Percentiles rank a stretch among this genome's conserved stretches.
Conservation (phyloP, 2,888 invertebrate species). For the Hecatera dysodea region DNA sequence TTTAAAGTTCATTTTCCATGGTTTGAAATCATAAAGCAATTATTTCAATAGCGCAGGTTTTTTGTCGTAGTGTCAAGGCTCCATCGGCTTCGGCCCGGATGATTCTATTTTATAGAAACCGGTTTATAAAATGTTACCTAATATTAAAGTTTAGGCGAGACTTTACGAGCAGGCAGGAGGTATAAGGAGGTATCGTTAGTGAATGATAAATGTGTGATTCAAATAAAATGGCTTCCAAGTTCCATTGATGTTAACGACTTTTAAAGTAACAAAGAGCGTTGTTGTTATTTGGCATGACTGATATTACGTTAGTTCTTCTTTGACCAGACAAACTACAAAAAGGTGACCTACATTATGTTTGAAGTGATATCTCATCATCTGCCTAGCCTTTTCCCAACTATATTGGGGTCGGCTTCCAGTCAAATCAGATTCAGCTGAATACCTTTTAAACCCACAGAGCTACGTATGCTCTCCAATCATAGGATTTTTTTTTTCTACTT, state of each 20-base stretch:
- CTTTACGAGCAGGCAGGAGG: background rate
- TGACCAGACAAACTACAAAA: no score
- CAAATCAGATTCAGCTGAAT: no score
- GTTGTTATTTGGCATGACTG: background rate
- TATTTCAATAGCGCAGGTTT: conserved; percentile 20
- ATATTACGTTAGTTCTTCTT: no score
- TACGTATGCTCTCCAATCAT: no score
- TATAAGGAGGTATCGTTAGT: background rate
- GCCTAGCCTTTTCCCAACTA: no score
- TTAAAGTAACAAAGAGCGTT: conserved; percentile 11
- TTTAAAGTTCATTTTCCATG: conserved; percentile 11
- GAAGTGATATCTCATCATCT: no score
- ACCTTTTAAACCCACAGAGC: no score
- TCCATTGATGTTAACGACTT: conserved; percentile 16
- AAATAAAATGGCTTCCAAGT: background rate
- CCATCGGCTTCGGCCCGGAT: background rate
- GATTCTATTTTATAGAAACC: conserved; percentile 38
- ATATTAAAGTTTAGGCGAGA: conserved; percentile 13
- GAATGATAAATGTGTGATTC: conserved; percentile 15
- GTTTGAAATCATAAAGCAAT: conserved; percentile 9
- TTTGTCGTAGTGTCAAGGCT: conserved; percentile 48
- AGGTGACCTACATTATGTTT: no score
- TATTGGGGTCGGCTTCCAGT: no score
- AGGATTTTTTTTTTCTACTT: no score
- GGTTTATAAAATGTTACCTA: conserved; percentile 27